Evolutionary conservation across 2,888 invertebrate species (phyloP), one percentile per base, ranked within the genome.

Genomic region (Amphimallon solstitiale): DNA sequence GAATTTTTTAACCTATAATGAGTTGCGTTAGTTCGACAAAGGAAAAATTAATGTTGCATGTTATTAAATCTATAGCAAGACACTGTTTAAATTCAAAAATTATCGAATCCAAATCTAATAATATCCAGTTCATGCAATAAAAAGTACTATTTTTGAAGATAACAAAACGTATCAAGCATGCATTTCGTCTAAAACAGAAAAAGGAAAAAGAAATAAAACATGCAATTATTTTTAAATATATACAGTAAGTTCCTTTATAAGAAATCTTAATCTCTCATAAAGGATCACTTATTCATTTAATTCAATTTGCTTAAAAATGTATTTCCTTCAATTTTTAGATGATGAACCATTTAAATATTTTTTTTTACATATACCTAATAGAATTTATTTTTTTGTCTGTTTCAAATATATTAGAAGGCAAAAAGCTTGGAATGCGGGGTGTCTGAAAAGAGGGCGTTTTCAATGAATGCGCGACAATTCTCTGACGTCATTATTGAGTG

Each of bases 321-420:
- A n/a, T 46, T 9, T 17, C 10, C 45, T 15, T 19, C 23, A 4
- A 4, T 12, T 9, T 61, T 51, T 61, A 65, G 65, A 65, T 65
- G 65, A 65, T 65, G 65, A 65, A 56, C 65, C 65, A 65, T 65
- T 59, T 65, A 17, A 34, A 37, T 17, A 46, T 46, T n/a, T 21
- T 5, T 5, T 19, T 19, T 43, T 43, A 7, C 14, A 6, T n/a
- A n/a, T 12, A 14, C 17, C 7, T 43, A 43, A 43, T n/a, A n/a
- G n/a, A 43, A 12, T 14, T 43, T 14, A 43, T 43, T 40, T 7
- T n/a, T n/a, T 21, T 21, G 7, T 21, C 3, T 19, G 19, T 7
- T 1, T 43, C 43, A 43, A 15, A 43, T 43, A 9, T 29, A 29
- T 29, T 29, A 29, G 29, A 5, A 29, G 1, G 29, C 29, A 29